Base-by-base conservation (phyloP, 2,113 vertebrate species). In the Ciconia boyciana region DNA sequence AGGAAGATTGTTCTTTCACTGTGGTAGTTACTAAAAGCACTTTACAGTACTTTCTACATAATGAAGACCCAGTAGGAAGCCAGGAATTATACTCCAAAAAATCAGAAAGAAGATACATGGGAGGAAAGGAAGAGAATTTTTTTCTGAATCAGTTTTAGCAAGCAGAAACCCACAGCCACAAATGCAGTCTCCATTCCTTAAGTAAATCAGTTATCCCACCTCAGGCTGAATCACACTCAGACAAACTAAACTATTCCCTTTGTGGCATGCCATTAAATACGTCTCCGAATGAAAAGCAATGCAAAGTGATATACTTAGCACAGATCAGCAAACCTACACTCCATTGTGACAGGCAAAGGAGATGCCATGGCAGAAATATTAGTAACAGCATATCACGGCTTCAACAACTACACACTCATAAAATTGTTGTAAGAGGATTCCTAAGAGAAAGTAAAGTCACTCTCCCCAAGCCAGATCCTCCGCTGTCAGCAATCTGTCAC, bases 161-260 rank as follows among this genome's bases (percentile, higher is more conserved):
- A 58, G 70, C 28, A 89, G 36, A 91, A 89, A 84, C 36, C 48
- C 62, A 65, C 18, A 87, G 58, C 36, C 61, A 87, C 60, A 94
- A 78, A 88, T 3, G 20, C 13, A 81, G 51, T 31, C 51, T 86
- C 70, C 43, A 52, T 68, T 87, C 57, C 74, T 72, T 82, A 87
- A 68, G 69, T 28, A 91, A 92, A 92, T 69, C 74, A 51, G 32
- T 76, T 95, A 72, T 89, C 60, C 84, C 78, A 94, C 61, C 31
- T 64, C 44, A 77, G 78, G 66, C 66, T 94, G 94, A 95, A 93
- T 91, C 84, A 93, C 39, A 75, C 43, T 31, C n/a, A 66, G 58
- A 70, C 61, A 94, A 95, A 92, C 62, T 31, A 39, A 96, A 66
- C 36, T 55, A 70, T 36, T 93, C 54, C 87, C 39, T 80, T 74